These are phyloP conservation scores for Aphidius ervi DNA, from an alignment of 1,140 invertebrate genomes.

Conservation along the genomic window DNA sequence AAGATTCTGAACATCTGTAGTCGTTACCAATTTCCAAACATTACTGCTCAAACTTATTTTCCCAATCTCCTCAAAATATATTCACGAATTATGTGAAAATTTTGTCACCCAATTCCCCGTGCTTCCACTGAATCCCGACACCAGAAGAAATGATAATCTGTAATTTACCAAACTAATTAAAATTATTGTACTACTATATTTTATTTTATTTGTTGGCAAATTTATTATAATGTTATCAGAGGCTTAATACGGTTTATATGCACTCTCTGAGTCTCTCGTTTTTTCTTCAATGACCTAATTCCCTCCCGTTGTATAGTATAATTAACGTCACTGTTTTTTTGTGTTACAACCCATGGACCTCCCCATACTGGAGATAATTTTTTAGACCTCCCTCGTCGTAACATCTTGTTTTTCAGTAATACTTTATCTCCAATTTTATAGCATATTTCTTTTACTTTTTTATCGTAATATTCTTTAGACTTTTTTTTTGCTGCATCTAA, in stretches of 20 bases:
- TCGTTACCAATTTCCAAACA: background rate
- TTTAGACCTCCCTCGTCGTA: too few relatives aligned
- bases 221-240: background rate
- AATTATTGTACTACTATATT: background rate
- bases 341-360: background rate
- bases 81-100: background rate
- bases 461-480: conserved; percentile 15
- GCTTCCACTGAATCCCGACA: background rate
- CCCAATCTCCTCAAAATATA: background rate
- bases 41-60: background rate
- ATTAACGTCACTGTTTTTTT: conserved; percentile 7
- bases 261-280: background rate
- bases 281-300: background rate
- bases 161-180: background rate
- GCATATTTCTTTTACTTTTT: background rate
- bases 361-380: background rate
- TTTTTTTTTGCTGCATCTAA: conserved; percentile 3
- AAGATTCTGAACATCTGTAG: background rate
- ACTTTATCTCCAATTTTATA: conserved; percentile 5
- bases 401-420: too few relatives aligned
- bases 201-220: background rate
- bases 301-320: background rate
- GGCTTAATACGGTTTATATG: background rate
- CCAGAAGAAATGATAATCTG: background rate
- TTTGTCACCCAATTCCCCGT: background rate